These are phyloP conservation scores for Drymonia ruficornis DNA, from an alignment of 2,888 invertebrate species.

Conservation along the genomic window DNA sequence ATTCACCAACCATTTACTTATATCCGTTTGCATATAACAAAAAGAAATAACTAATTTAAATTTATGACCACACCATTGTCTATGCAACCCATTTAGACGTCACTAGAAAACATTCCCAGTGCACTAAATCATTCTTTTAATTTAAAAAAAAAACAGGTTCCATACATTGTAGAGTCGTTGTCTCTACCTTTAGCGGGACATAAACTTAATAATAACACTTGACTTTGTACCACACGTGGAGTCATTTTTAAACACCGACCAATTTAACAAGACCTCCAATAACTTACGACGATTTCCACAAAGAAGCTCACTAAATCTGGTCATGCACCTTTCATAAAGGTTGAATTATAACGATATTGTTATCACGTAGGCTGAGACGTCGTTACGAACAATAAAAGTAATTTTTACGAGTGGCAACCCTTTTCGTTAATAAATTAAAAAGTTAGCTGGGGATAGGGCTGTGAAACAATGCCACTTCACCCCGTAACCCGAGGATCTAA, in stretches of 20 bases:
- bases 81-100: conserved; percentile 61
- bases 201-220: conserved; percentile 75
- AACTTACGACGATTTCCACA: conserved; percentile 7
- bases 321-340: conserved; percentile 49
- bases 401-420: conserved; percentile 83
- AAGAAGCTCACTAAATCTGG: conserved; percentile 47
- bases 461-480: conserved; percentile 79
- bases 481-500: conserved; percentile 71
- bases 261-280: conserved; percentile 27
- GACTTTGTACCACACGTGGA: conserved; percentile 70
- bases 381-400: conserved; percentile 84
- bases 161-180: conserved; percentile 54
- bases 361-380: conserved; percentile 83
- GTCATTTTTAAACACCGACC: conserved; percentile 38
- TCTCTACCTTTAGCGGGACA: conserved; percentile 72
- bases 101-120: conserved; percentile 73
- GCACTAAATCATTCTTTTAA: conserved; percentile 71
- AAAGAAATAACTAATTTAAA: conserved; percentile 27
- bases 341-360: conserved; percentile 79
- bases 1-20: neutral
- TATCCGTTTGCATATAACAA: neutral
- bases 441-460: conserved; percentile 69
- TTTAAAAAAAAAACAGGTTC: conserved; percentile 69
- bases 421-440: conserved; percentile 82
- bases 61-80: conserved; percentile 64